Evolutionary conservation across 2,888 invertebrate genomes (phyloP).

Genomic region (Heliconius ismenius): DNA sequence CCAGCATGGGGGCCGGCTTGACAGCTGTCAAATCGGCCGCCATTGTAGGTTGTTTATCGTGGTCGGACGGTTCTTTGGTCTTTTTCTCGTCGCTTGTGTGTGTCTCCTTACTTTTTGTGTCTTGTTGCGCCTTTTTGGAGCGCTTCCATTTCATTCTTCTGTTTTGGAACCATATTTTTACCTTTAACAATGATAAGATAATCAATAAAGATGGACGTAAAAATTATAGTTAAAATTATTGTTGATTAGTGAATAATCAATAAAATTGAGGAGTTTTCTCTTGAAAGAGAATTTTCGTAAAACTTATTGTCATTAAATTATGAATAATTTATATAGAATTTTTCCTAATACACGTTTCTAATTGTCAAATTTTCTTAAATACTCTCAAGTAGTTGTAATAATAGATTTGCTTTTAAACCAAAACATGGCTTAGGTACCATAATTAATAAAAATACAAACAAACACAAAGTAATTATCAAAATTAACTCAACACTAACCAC

Average conservation of each 20-base stretch:
- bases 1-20: constrained; percentile 72
- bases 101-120: constrained; percentile 84
- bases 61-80: constrained; percentile 58
- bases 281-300: too few relatives aligned
- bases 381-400: not conserved
- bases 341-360: not conserved
- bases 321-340: not conserved
- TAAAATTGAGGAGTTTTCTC: not conserved
- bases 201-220: not conserved
- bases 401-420: not conserved
- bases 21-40: constrained; percentile 76
- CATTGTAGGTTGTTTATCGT: constrained; percentile 61
- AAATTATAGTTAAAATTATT: too few relatives aligned
- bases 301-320: not conserved
- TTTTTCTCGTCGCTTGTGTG: constrained; percentile 67
- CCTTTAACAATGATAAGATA: constrained; percentile 79
- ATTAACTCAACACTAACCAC: not conserved
- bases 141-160: constrained; percentile 99
- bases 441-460: not conserved
- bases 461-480: not conserved
- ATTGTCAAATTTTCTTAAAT: not conserved
- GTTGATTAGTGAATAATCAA: too few relatives aligned
- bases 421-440: not conserved
- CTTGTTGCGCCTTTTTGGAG: constrained; percentile 96
- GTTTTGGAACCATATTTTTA: constrained; percentile 99